Conservation (phyloP, 92 coral and sea anemone genomes). For the Epizoanthus rinbou region DNA sequence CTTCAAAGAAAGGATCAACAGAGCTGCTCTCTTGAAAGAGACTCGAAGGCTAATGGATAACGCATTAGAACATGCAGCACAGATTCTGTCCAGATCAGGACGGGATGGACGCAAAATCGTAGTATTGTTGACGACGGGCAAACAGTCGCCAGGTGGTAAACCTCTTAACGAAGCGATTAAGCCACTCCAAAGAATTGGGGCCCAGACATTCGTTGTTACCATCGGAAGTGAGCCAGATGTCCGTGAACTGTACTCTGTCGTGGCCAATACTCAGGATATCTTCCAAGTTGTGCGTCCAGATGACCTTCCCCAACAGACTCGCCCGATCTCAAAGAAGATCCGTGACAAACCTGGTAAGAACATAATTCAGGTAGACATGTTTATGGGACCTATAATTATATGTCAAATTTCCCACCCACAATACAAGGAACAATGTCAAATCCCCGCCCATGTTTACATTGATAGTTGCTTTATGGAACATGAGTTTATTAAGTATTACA, state of each 20-base stretch:
- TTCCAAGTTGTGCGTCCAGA: slow-evolving; percentile 1
- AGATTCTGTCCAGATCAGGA: neutral
- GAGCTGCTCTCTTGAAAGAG: slow-evolving; percentile 38
- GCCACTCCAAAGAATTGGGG: slow-evolving; percentile 21
- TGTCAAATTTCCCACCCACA: no score
- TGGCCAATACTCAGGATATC: slow-evolving; percentile 5
- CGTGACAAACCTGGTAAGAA: slow-evolving; percentile 16
- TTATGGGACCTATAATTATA: no score
- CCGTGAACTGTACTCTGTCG: neutral
- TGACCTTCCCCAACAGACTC: neutral
- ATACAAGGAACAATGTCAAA: no score
- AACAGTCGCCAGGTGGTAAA: slow-evolving; percentile 37
- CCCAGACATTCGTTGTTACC: slow-evolving; percentile 33
- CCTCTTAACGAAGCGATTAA: slow-evolving; percentile 35
- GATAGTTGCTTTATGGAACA: no score
- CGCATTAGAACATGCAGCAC: slow-evolving; percentile 24
- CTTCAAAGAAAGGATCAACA: slow-evolving; percentile 56
- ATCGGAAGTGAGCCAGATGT: slow-evolving; percentile 4
- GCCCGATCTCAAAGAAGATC: slow-evolving; percentile 31
- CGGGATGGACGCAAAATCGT: slow-evolving; percentile 31
- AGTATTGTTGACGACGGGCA: slow-evolving; percentile 53
- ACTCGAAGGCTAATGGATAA: slow-evolving; percentile 2
- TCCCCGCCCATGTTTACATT: no score
- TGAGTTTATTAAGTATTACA: no score
- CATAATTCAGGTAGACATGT: no score